Base-by-base conservation (phyloP, 1,140 invertebrate species). In the Leptopilina boulardi region DNA sequence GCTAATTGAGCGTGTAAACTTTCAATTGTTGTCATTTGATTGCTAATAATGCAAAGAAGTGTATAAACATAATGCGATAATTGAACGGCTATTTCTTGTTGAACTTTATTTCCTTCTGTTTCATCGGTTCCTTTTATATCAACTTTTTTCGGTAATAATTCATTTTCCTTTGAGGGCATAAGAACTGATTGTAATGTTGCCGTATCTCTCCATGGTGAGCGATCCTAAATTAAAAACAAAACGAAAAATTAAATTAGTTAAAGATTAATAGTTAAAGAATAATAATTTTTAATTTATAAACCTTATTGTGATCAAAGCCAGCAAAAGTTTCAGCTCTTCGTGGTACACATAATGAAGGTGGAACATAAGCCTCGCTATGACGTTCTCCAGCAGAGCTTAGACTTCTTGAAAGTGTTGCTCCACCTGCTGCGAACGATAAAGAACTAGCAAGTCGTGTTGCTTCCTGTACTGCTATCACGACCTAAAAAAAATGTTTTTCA, bases 311-410 rank as follows among this genome's bases (percentile, higher is more conserved):
- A 90, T 98, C 97, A 87, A 98, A 98, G 1, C 97, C 98, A 10
- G 97, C 97, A 91, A 98, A 99, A 0, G 98, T 98, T 91, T 98
- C 97, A 0, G 98, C 97, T 41, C 97, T 92, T 83, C 97, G 95
- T 4, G 98, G 97, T 51, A 91, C 86, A 54, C 88, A 88, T 75
- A 98, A 89, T 19, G 96, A 95, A 9, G 96, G 95, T 19, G 95
- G 95, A 51, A 95, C 93, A 86, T 96, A 97, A 9, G 94, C 93
- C 9, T 94, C 94, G 84, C 95, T 97, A 77, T 97, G 95, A 76
- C 96, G 94, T 89, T 98, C 97, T 18, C 97, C 97, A 5, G 96
- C 97, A 30, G 97, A 98, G 90, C 96, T 98, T 1, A 97, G 95
- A 86, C 97, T 98, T 70, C 98, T 93, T 11, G 96, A 97, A 11